These are phyloP conservation scores for Drosophila nikananu DNA, from an alignment of 1,140 invertebrate species.

Conservation along the genomic window DNA sequence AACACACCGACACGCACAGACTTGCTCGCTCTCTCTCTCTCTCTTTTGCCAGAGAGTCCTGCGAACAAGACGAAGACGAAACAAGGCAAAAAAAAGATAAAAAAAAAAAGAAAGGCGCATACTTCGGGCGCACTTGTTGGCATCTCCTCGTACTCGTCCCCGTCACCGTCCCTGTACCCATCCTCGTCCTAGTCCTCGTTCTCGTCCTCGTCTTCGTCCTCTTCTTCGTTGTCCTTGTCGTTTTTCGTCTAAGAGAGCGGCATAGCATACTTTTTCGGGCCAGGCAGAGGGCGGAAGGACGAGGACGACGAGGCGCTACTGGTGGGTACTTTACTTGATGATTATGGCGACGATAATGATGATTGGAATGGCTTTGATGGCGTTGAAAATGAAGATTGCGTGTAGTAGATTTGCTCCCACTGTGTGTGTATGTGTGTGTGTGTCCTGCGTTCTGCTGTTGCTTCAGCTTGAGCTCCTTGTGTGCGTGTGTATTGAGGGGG, in stretches of 20 bases:
- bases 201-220: slow-evolving; percentile 19
- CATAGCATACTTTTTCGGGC: slow-evolving; percentile 50
- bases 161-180: slow-evolving; percentile 31
- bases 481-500: slow-evolving; percentile 13
- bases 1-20: slow-evolving; percentile 7
- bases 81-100: slow-evolving; percentile 17
- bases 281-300: too few species aligned
- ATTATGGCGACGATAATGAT: slow-evolving; percentile 85
- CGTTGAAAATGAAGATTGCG: slow-evolving; percentile 85
- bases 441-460: slow-evolving; percentile 4
- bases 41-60: slow-evolving; percentile 2
- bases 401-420: slow-evolving; percentile 79
- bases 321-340: slow-evolving; percentile 85
- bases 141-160: slow-evolving; percentile 54
- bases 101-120: slow-evolving; percentile 34
- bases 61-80: slow-evolving; percentile 19
- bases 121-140: slow-evolving; percentile 77
- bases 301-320: slow-evolving; percentile 61
- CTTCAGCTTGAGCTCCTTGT: slow-evolving; percentile 3
- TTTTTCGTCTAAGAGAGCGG: slow-evolving; percentile 63
- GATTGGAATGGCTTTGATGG: slow-evolving; percentile 85
- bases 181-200: slow-evolving; percentile 32
- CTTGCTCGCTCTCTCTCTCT: slow-evolving; percentile 1
- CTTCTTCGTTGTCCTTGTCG: slow-evolving; percentile 6
- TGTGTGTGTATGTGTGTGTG: background rate